Base-by-base conservation (phyloP, 2,888 invertebrate genomes). In the Leptopilina syphax region DNA sequence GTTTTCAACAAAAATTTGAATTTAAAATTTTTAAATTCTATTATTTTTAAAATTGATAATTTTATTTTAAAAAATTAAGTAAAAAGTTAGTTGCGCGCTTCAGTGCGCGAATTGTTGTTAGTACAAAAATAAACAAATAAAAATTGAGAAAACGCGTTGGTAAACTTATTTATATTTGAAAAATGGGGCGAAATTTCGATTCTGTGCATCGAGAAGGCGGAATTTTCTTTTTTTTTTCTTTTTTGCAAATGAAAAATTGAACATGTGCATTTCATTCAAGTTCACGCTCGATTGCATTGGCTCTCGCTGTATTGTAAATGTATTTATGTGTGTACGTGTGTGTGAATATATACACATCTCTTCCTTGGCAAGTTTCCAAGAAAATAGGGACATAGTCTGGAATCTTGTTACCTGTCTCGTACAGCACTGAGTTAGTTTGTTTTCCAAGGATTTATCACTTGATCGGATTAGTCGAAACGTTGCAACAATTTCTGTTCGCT, bases 401-500 rank as follows among this genome's bases (percentile, higher is more conserved):
- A 87, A 87, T 88, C 87, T 85, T 87, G 86, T 87, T 87, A 85
- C 84, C 85, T 83, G 87, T 87, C 84, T 84, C 84, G 80, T 80
- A 81, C 86, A 83, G 83, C 85, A 85, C 84, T 83, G 86, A 80
- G 84, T 78, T 83, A 82, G 82, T 84, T 83, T 83, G 84, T 83
- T 83, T 79, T 80, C 83, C 82, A 79, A 82, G 82, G 80, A 86
- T 86, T 86, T 84, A 84, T 84, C 84, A 78, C 83, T 78, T 83
- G 77, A 84, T 83, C 82, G 84, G 79, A 83, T 83, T 81, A 79
- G 80, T 83, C 78, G 82, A 81, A 84, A 81, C 82, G 77, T 66
- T 79, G 34, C 9, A 57, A 57, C n/a, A 57, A 57, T 57, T 57
- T 57, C 73, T 73, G 34, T 57, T 50, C 34, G 34, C 34, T 54